These are phyloP conservation scores for Camponotus vicinus DNA, from an alignment of 1,140 invertebrate genomes.

Conservation along the genomic window DNA sequence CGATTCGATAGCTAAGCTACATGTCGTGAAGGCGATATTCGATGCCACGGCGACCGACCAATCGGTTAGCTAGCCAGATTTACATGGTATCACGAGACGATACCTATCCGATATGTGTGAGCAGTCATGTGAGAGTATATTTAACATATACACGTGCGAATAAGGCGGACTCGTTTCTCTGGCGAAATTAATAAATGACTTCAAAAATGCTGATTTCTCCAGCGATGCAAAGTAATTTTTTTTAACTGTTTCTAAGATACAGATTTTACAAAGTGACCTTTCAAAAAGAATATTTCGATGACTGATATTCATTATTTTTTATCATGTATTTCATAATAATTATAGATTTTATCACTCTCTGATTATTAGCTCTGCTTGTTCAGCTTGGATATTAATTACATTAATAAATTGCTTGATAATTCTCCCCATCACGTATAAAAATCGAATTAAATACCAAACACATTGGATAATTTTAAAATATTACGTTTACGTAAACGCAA, in stretches of 20 bases:
- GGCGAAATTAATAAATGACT: conserved; percentile 1
- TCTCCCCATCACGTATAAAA: not conserved
- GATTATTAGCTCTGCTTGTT: not conserved
- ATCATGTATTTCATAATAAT: not conserved
- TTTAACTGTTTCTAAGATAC: not conserved
- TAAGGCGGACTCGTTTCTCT: not conserved
- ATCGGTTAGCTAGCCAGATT: conserved; percentile 31
- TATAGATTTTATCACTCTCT: conserved; percentile 9
- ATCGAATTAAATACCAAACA: not conserved
- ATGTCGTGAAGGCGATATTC: conserved; percentile 37
- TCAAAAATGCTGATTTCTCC: not conserved
- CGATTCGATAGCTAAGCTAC: conserved; percentile 47
- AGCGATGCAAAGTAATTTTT: not conserved
- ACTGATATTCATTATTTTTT: not conserved
- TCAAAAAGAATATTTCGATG: not conserved
- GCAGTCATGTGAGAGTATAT: not conserved
- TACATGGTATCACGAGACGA: not conserved
- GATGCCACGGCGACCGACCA: conserved; percentile 34
- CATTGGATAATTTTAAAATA: conserved; percentile 5
- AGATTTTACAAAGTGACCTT: not conserved
- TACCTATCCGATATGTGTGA: conserved; percentile 8
- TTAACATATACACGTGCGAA: not conserved
- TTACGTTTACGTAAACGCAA: not conserved
- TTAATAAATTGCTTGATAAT: conserved; percentile 16
- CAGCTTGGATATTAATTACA: conserved; percentile 24